Conservation (phyloP, 35 echinoderm and acorn worm genomes). For the Stichopus chloronotus region DNA sequence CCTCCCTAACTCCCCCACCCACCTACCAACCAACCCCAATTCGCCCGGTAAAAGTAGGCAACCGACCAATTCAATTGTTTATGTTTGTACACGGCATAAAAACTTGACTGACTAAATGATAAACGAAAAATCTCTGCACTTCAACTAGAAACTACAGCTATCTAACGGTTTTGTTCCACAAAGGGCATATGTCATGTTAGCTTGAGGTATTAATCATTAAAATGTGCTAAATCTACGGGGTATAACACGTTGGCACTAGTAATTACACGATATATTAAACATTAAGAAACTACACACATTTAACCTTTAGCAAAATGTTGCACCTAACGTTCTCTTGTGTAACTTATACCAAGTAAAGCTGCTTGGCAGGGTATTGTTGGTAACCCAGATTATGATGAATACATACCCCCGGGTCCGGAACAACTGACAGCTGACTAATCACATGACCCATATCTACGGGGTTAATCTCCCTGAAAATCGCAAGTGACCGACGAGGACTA, state of each 20-base stretch:
- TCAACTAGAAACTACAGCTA: too few relatives aligned
- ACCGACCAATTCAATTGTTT: too few relatives aligned
- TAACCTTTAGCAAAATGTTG: not conserved
- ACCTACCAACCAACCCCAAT: too few relatives aligned
- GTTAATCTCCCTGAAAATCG: conserved; percentile 33
- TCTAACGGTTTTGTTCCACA: too few relatives aligned
- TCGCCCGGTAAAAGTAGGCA: too few relatives aligned
- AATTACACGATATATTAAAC: not conserved
- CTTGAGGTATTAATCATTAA: not conserved
- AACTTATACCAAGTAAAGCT: not conserved
- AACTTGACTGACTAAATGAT: too few relatives aligned
- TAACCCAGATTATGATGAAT: conserved; percentile 17
- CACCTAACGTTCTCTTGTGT: not conserved
- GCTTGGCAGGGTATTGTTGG: not conserved
- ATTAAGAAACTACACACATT: not conserved
- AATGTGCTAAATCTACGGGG: not conserved
- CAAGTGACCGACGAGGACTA: conserved; percentile 2
- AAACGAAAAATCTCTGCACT: too few relatives aligned
- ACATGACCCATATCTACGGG: conserved; percentile 47
- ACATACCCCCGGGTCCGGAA: not conserved
- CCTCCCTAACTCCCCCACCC: too few relatives aligned
- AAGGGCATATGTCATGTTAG: not conserved
- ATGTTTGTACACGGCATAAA: too few relatives aligned
- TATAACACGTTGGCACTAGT: not conserved
- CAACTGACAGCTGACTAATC: conserved; percentile 42